These are phyloP conservation scores for Neolamprologus hecqui DNA, from an alignment of 2,113 vertebrate genomes.

Conservation along the genomic window DNA sequence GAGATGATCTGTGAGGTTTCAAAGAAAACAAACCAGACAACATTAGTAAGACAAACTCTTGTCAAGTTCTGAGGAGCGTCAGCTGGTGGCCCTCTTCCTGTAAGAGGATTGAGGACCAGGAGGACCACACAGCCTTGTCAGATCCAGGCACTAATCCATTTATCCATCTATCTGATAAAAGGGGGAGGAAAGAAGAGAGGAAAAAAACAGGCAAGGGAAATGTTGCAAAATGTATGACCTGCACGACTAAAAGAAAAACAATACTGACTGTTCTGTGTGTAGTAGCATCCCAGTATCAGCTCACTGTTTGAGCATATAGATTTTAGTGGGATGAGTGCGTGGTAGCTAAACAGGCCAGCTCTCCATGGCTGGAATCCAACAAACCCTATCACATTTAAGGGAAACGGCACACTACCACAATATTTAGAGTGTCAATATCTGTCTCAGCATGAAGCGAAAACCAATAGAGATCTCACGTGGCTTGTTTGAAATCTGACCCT, in stretches of 20 bases:
- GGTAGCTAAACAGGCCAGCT: background rate
- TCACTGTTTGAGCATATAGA: background rate
- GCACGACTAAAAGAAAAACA: background rate
- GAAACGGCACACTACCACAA: slow-evolving; percentile 3
- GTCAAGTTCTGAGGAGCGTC: background rate
- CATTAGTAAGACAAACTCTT: background rate
- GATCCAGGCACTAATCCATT: slow-evolving; percentile 18
- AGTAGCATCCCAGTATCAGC: background rate
- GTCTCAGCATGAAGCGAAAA: slow-evolving; percentile 21
- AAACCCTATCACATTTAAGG: background rate
- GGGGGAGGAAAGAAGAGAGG: background rate
- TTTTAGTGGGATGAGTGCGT: background rate
- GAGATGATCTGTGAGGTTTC: background rate
- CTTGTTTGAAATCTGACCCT: slow-evolving; percentile 24
- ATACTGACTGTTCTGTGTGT: background rate
- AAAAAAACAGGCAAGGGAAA: background rate
- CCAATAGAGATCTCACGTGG: slow-evolving; percentile 15
- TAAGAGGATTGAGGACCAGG: slow-evolving; percentile 30
- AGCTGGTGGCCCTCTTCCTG: background rate
- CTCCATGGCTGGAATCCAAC: background rate
- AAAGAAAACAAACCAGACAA: background rate
- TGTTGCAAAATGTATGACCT: background rate
- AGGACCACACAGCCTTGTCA: background rate
- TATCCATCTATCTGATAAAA: background rate
- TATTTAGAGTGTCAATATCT: slow-evolving; percentile 14